Conservation (phyloP, 2,113 vertebrate genomes). For the Corydoras sp. region DNA sequence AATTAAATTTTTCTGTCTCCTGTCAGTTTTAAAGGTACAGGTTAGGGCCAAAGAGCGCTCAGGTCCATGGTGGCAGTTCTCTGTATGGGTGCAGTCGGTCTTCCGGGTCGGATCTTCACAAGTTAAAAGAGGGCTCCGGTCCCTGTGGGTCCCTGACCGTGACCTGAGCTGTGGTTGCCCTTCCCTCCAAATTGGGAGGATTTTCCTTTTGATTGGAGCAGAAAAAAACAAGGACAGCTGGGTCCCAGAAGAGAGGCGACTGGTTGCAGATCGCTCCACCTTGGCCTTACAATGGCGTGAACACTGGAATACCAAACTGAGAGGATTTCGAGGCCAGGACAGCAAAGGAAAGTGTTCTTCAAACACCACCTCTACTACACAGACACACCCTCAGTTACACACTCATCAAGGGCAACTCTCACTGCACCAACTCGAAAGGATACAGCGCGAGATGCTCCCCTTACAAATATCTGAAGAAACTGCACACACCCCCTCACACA, state of each 20-base stretch:
- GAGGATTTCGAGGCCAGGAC: slow-evolving; percentile 76
- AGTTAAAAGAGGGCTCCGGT: slow-evolving; percentile 66
- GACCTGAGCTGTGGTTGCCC: slow-evolving; percentile 80
- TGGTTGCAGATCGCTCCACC: slow-evolving; percentile 76
- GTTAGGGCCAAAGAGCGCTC: slow-evolving; percentile 69
- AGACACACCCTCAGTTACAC: slow-evolving; percentile 15
- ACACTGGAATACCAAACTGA: slow-evolving; percentile 76
- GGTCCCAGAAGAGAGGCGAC: slow-evolving; percentile 66
- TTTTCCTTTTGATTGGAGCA: slow-evolving; percentile 68
- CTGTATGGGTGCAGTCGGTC: slow-evolving; percentile 68
- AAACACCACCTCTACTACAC: slow-evolving; percentile 33
- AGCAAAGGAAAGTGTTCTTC: slow-evolving; percentile 69
- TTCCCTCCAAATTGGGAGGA: slow-evolving; percentile 65
- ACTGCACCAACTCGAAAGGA: slow-evolving; percentile 49
- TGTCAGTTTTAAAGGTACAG: slow-evolving; percentile 73
- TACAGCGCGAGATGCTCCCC: neutral
- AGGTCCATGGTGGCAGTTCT: slow-evolving; percentile 78
- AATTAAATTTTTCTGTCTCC: slow-evolving; percentile 19
- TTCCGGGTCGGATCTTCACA: slow-evolving; percentile 65
- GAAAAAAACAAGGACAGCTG: slow-evolving; percentile 61
- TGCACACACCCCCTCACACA: slow-evolving; percentile 8
- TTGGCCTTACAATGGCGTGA: slow-evolving; percentile 82
- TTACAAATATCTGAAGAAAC: slow-evolving; percentile 28
- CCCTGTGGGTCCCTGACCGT: slow-evolving; percentile 76
- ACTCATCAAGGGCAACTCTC: slow-evolving; percentile 56